Conservation (phyloP, 2,888 invertebrate species). For the Hyles lineata region DNA sequence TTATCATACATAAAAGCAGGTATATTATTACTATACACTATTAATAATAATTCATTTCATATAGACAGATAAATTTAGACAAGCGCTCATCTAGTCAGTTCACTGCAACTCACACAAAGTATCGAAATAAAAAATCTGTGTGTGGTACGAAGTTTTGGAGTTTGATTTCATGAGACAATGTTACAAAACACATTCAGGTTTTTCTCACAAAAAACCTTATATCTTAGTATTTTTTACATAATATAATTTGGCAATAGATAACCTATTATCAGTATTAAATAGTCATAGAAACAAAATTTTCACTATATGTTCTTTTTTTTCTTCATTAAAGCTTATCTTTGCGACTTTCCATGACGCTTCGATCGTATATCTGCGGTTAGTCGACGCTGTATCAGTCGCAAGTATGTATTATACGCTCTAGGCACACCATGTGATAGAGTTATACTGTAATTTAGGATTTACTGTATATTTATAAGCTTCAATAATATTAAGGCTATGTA, state of each 20-base stretch:
- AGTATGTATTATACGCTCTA: conserved; percentile 14
- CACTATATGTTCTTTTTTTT: not conserved
- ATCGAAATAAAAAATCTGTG: not conserved
- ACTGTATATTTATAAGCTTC: conserved; percentile 22
- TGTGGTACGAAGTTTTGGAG: too few relatives aligned
- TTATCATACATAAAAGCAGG: too few relatives aligned
- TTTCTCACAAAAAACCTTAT: too few relatives aligned
- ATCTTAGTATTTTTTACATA: too few relatives aligned
- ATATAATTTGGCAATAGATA: too few relatives aligned
- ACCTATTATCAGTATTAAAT: not conserved
- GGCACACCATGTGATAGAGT: not conserved
- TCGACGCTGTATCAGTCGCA: conserved; percentile 18
- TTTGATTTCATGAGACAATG: too few relatives aligned
- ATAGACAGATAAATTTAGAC: not conserved
- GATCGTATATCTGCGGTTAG: conserved; percentile 10
- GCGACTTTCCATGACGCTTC: conserved; percentile 25
- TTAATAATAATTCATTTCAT: not conserved
- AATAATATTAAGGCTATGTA: conserved; percentile 18
- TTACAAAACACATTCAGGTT: too few relatives aligned
- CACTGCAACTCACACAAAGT: not conserved
- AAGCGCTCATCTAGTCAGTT: not conserved
- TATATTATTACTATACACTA: conserved; percentile 4
- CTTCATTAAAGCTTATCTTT: not conserved
- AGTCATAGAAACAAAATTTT: not conserved
- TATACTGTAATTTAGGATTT: conserved; percentile 14